Conservation (phyloP, 2,113 vertebrate genomes). For the Mellivora capensis region DNA sequence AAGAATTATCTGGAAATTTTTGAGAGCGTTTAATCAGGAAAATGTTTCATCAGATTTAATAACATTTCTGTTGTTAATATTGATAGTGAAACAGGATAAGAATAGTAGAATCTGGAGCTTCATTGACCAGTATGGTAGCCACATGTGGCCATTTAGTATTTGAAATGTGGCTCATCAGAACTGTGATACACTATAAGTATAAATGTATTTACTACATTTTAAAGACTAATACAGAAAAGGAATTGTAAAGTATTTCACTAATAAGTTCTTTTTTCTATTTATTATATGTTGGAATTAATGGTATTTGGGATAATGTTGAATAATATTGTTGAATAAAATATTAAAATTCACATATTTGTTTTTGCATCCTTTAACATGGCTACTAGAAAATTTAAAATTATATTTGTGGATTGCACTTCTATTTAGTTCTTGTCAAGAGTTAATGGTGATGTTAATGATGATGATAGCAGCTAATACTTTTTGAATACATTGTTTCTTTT, state of each 20-base stretch:
- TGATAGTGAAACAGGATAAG: not conserved
- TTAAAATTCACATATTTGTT: not conserved
- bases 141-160: not conserved
- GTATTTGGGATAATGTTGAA: not conserved
- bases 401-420: not conserved
- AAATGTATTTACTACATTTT: not conserved
- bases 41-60: not conserved
- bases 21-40: not conserved
- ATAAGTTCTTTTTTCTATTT: not conserved
- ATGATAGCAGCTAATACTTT: not conserved
- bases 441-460: not conserved
- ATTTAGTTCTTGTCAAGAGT: not conserved
- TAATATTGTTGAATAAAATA: conserved; percentile 27
- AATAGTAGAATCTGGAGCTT: not conserved
- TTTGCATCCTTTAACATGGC: not conserved
- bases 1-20: conserved; percentile 28
- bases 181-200: not conserved
- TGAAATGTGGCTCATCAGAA: not conserved
- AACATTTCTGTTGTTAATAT: not conserved
- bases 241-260: not conserved
- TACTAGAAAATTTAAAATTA: conserved; percentile 27
- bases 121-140: not conserved
- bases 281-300: not conserved
- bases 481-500: not conserved
- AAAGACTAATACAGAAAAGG: not conserved